These are phyloP conservation scores for Epizoanthus ramosus DNA, from an alignment of 92 coral and sea anemone genomes.

Conservation along the genomic window DNA sequence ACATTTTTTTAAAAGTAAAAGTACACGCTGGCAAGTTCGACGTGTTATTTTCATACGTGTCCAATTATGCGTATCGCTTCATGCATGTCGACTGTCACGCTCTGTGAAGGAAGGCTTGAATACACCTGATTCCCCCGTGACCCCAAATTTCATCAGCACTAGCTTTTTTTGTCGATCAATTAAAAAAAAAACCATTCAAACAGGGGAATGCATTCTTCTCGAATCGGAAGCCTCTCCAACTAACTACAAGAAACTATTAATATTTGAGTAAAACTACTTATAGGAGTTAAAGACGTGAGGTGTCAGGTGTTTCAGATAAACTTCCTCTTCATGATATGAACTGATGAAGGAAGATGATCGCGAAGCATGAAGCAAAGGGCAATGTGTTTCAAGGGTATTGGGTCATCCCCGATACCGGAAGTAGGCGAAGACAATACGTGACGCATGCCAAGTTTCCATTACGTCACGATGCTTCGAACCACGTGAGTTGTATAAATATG, in stretches of 20 bases:
- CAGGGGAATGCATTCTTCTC: not conserved
- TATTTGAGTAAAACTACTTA: not conserved
- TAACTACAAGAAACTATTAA: not conserved
- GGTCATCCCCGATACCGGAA: slow-evolving; percentile 65
- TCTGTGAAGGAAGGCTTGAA: not conserved
- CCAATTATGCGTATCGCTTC: not conserved
- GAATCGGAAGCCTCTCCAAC: not conserved
- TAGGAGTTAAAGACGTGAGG: not conserved
- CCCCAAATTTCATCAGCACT: slow-evolving; percentile 9
- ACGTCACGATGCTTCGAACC: slow-evolving; percentile 62
- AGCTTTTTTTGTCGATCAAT: not conserved
- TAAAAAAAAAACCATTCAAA: not conserved
- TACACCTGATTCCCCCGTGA: slow-evolving; percentile 3
- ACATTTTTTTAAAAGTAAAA: no score
- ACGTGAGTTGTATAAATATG: slow-evolving; percentile 74
- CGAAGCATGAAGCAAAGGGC: no score
- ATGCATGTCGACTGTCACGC: slow-evolving; percentile 9
- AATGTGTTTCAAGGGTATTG: not conserved
- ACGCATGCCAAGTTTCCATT: slow-evolving; percentile 32
- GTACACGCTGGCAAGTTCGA: not conserved
- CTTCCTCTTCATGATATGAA: not conserved
- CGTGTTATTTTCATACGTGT: slow-evolving; percentile 6
- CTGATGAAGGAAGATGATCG: no score
- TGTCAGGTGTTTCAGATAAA: not conserved
- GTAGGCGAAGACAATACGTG: slow-evolving; percentile 48